Conservation (phyloP, 2,113 vertebrate genomes). For the Tretioscincus oriximinensis region DNA sequence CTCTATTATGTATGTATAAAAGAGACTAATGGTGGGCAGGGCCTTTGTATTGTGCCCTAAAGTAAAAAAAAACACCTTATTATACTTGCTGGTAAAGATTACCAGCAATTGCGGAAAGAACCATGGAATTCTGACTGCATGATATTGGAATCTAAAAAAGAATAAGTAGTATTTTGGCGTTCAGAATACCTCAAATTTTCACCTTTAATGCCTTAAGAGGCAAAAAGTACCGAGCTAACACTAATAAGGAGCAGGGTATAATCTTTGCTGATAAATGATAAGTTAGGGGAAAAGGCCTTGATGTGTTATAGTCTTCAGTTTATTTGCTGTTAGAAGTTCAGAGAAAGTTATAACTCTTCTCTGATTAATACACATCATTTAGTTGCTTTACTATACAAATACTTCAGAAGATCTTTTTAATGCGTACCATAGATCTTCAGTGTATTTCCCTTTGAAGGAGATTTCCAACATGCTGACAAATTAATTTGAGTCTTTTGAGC, state of each 20-base stretch:
- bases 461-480: slow-evolving; percentile 12
- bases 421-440: not conserved
- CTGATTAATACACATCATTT: not conserved
- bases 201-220: not conserved
- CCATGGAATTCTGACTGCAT: not conserved
- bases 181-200: not conserved
- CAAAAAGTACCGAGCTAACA: not conserved
- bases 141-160: not conserved
- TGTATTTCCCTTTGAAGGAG: not conserved
- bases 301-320: not conserved
- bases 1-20: too few species aligned
- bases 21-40: too few species aligned
- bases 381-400: not conserved
- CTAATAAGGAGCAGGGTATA: not conserved
- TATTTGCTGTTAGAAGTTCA: not conserved
- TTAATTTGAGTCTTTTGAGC: not conserved
- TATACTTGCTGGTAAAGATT: too few species aligned
- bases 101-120: too few species aligned
- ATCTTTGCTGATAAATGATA: not conserved
- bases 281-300: not conserved
- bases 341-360: not conserved
- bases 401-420: slow-evolving; percentile 15
- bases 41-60: too few species aligned
- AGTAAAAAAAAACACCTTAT: too few species aligned
- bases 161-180: not conserved